phyloP scores from a whole-genome alignment of 1,140 invertebrate genomes.

The Listronotus oregonensis region DNA sequence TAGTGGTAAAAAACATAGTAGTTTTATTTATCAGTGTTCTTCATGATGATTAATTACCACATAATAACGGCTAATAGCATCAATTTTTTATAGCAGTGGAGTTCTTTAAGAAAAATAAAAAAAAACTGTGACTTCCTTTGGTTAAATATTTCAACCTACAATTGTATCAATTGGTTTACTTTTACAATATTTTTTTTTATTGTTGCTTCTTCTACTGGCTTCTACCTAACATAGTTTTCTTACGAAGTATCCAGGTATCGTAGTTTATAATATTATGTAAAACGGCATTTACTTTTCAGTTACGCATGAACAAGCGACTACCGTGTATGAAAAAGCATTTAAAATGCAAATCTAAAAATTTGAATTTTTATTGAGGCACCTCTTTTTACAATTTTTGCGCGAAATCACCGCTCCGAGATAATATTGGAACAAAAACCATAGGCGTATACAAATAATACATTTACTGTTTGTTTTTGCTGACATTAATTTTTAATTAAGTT shows the following conservation, averaged over 20 bases:
- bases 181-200: too few relatives aligned
- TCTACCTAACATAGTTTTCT: neutral
- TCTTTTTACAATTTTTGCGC: slow-evolving; percentile 28
- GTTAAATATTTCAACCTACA: too few relatives aligned
- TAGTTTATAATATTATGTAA: slow-evolving; percentile 42
- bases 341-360: slow-evolving; percentile 53
- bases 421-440: slow-evolving; percentile 13
- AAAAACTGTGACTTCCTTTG: too few relatives aligned
- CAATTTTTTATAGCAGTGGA: too few relatives aligned
- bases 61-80: too few relatives aligned
- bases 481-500: neutral
- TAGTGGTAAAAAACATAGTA: too few relatives aligned
- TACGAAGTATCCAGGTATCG: slow-evolving; percentile 20
- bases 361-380: slow-evolving; percentile 51
- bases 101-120: too few relatives aligned
- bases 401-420: slow-evolving; percentile 24
- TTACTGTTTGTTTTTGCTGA: neutral
- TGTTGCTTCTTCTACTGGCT: too few relatives aligned
- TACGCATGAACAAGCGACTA: slow-evolving; percentile 46
- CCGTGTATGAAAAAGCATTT: slow-evolving; percentile 52
- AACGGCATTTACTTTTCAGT: slow-evolving; percentile 48
- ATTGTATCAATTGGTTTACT: too few relatives aligned
- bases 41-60: too few relatives aligned
- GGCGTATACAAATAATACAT: neutral
- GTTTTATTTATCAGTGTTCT: too few relatives aligned